Evolutionary conservation across 2,888 invertebrate genomes (phyloP).

Genomic region (Drosophila birchii): DNA sequence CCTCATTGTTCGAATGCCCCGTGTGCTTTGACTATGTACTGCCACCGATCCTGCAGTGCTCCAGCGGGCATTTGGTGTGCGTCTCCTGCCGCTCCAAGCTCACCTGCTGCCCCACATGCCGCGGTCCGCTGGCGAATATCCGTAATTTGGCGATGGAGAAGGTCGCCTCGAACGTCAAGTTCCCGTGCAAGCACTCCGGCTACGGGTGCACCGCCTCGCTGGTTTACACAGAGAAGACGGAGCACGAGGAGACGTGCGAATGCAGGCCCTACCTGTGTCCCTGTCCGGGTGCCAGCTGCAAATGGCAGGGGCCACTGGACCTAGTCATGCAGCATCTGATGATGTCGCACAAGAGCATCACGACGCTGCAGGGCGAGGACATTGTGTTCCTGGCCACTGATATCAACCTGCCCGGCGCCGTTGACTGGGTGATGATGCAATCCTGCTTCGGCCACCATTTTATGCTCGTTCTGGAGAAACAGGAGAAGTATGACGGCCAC

Average conservation of each 20-base stretch:
- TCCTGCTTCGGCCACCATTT: slow-evolving; percentile 99
- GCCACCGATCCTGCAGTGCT: slow-evolving; percentile 99
- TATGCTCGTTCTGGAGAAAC: slow-evolving; percentile 99
- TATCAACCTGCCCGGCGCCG: slow-evolving; percentile 99
- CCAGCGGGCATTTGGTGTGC: slow-evolving; percentile 99
- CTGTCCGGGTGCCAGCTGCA: slow-evolving; percentile 99
- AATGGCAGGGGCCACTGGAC: slow-evolving; percentile 99
- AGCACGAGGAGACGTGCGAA: slow-evolving; percentile 99
- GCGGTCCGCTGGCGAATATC: slow-evolving; percentile 98
- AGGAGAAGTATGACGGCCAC: slow-evolving; percentile 98
- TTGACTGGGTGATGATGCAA: slow-evolving; percentile 99
- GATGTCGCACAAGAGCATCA: slow-evolving; percentile 98
- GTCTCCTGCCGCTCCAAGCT: slow-evolving; percentile 98
- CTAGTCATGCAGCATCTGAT: slow-evolving; percentile 99
- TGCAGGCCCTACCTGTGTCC: slow-evolving; percentile 99
- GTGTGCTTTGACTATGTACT: slow-evolving; percentile 99
- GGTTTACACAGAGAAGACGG: slow-evolving; percentile 98
- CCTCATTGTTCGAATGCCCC: slow-evolving; percentile 96
- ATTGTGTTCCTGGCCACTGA: slow-evolving; percentile 99
- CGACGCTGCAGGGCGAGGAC: slow-evolving; percentile 99
- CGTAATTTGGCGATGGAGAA: slow-evolving; percentile 99
- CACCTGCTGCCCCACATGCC: slow-evolving; percentile 98
- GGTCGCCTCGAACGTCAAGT: slow-evolving; percentile 98
- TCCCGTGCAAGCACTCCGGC: slow-evolving; percentile 99
- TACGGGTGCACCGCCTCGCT: slow-evolving; percentile 97